Conservation (phyloP, 1,140 invertebrate genomes). For the Calosoma granatense region DNA sequence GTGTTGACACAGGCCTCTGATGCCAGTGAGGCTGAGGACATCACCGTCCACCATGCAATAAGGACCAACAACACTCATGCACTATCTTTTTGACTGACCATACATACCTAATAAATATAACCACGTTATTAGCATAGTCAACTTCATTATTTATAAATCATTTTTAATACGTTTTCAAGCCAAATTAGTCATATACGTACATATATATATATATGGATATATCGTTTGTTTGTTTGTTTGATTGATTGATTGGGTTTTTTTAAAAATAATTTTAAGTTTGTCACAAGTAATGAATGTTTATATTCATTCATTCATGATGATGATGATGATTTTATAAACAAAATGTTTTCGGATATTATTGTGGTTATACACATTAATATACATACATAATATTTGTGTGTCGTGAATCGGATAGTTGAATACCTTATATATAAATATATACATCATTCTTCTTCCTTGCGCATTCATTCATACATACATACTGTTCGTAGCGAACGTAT, state of each 20-base stretch:
- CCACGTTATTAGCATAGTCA: slow-evolving; percentile 4
- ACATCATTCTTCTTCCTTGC: neutral
- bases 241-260: no score
- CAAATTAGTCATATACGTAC: neutral
- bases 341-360: neutral
- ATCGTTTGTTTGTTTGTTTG: neutral
- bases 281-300: neutral
- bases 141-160: slow-evolving; percentile 6
- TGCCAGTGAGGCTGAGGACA: slow-evolving; percentile 31
- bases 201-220: neutral
- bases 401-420: slow-evolving; percentile 5
- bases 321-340: neutral
- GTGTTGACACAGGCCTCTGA: slow-evolving; percentile 34
- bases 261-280: neutral
- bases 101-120: slow-evolving; percentile 10
- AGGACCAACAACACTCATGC: slow-evolving; percentile 31
- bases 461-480: neutral
- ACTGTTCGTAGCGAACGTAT: neutral
- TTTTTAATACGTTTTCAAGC: slow-evolving; percentile 9
- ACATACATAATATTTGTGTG: neutral
- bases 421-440: neutral
- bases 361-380: slow-evolving; percentile 9
- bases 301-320: neutral
- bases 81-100: slow-evolving; percentile 27
- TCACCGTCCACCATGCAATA: slow-evolving; percentile 35